These are phyloP conservation scores for Agriotes lineatus DNA, from an alignment of 2,888 invertebrate genomes.

Conservation along the genomic window DNA sequence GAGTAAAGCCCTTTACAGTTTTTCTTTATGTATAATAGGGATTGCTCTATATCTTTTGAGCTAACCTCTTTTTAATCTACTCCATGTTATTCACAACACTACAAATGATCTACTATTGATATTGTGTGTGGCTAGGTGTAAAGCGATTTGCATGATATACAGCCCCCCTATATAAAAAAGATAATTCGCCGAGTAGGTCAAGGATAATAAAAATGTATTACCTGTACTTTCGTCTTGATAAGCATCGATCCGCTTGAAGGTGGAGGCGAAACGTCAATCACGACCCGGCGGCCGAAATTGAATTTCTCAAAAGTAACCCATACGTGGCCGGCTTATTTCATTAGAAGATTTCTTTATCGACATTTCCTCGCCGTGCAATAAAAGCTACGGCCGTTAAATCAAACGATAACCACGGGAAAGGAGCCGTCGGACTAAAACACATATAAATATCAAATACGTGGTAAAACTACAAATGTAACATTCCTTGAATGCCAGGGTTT, in stretches of 20 bases:
- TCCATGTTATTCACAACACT: too few species aligned
- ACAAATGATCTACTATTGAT: too few species aligned
- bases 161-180: too few species aligned
- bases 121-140: too few species aligned
- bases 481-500: slow-evolving; percentile 26
- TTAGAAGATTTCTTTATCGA: slow-evolving; percentile 27
- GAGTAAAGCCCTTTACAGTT: too few species aligned
- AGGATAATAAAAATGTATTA: too few species aligned
- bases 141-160: too few species aligned
- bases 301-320: not conserved
- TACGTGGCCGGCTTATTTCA: slow-evolving; percentile 10
- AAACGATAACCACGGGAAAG: slow-evolving; percentile 30
- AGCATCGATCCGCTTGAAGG: not conserved
- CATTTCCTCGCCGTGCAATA: slow-evolving; percentile 14
- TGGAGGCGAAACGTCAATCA: not conserved
- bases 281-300: not conserved
- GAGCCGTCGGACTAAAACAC: slow-evolving; percentile 26
- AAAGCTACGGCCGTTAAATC: slow-evolving; percentile 23
- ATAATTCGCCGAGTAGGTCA: too few species aligned
- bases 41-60: too few species aligned
- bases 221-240: too few species aligned
- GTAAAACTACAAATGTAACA: slow-evolving; percentile 33
- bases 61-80: too few species aligned
- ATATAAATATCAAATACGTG: slow-evolving; percentile 36
- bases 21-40: too few species aligned